Base-by-base conservation (phyloP, 2,888 invertebrate species). In the Trissolcus japonicus region DNA sequence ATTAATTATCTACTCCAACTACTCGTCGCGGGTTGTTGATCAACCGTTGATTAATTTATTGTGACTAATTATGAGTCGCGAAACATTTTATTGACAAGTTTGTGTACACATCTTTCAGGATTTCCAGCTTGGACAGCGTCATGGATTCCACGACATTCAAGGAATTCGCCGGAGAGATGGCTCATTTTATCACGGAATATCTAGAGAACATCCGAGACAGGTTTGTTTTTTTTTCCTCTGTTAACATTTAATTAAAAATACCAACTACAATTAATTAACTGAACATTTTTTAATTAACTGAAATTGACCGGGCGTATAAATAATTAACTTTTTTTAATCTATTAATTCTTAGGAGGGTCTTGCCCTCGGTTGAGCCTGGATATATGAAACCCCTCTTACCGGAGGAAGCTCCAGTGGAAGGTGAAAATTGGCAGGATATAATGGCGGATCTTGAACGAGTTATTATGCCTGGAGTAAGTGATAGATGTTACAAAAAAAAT, bases 101-200 rank as follows among this genome's bases (percentile, higher is more conserved):
- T 59, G 14, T 67, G 59, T 62, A 48, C 16, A 35, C 35, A 35
- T 9, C 2, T 35, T 35, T 35, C 35, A 73, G 54, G 43, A 55
- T 69, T 13, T 72, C 72, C 7, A 65, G 65, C 54, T 57, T 72
- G 40, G 72, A 72, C 53, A 72, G 60, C 65, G 75, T 69, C 55
- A 96, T 96, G 96, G 95, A 96, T 88, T 93, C 94, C 50, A 92
- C 93, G 81, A 94, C 94, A 83, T 96, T 96, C 88, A 94, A 94
- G 88, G 94, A 95, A 83, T 96, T 96, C 87, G 96, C 97, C 77
- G 96, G 95, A 89, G 95, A 96, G 86, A 98, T 98, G 96, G 93
- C 96, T 46, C 97, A 98, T 86, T 98, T 96, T 89, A 96, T 98
- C 75, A 94, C 95, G 7, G 94, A 96, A 85, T 99, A 99, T 90